Evolutionary conservation across 1,140 invertebrate genomes (phyloP).

Genomic region (Drosophila repleta): DNA sequence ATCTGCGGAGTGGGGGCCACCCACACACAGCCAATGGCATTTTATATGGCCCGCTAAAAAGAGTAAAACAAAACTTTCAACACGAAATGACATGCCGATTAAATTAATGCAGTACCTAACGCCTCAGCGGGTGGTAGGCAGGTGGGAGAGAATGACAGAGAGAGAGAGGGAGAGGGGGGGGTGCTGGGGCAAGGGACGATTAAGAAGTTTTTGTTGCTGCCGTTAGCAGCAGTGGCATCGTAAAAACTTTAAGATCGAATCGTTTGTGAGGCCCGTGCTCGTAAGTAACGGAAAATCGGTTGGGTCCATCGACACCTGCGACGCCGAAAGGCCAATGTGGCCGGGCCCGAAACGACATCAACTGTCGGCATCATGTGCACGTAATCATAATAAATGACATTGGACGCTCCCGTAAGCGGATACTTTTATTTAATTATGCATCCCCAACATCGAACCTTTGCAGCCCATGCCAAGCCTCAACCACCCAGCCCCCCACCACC

Average conservation of each 20-base stretch:
- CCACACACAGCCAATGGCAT: slow-evolving; percentile 22
- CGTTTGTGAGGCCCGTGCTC: slow-evolving; percentile 11
- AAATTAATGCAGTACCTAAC: slow-evolving; percentile 46
- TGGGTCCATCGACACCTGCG: slow-evolving; percentile 38
- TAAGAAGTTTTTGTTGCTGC: slow-evolving; percentile 25
- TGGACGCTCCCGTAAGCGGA: slow-evolving; percentile 41
- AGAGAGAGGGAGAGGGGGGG: too few relatives aligned
- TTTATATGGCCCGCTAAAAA: slow-evolving; percentile 17
- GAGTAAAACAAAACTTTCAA: slow-evolving; percentile 39
- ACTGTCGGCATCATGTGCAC: slow-evolving; percentile 48
- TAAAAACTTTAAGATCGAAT: slow-evolving; percentile 51
- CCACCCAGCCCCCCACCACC: neutral
- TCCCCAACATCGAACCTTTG: slow-evolving; percentile 30
- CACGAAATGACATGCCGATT: slow-evolving; percentile 51
- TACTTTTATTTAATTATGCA: slow-evolving; percentile 54
- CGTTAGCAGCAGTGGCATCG: slow-evolving; percentile 20
- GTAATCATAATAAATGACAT: slow-evolving; percentile 55
- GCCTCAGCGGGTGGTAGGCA: neutral
- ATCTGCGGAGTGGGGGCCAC: too few relatives aligned
- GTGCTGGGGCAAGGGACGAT: too few relatives aligned
- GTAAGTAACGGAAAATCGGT: slow-evolving; percentile 34
- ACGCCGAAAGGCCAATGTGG: neutral
- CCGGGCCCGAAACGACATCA: slow-evolving; percentile 13
- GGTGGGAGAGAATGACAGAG: too few relatives aligned
- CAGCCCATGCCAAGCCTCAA: neutral